Percentiles rank a stretch among this genome's conserved stretches.
These are phyloP conservation scores for Alethe diademata DNA, from an alignment of 2,113 vertebrate genomes.

Conservation along the genomic window DNA sequence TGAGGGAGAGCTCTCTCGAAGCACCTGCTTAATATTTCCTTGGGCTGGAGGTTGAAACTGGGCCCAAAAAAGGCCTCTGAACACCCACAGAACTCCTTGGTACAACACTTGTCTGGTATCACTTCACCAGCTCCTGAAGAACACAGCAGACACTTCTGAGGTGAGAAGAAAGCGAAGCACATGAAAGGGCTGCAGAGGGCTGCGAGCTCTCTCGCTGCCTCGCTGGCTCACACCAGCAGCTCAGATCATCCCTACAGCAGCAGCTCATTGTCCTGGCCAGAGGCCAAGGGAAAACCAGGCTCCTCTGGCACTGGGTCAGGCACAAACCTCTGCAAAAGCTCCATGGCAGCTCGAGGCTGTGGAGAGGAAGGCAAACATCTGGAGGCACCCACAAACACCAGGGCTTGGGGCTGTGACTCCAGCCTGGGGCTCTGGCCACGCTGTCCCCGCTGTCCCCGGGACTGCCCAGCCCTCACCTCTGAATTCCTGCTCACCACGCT, in stretches of 20 bases:
- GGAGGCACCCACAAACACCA: background rate
- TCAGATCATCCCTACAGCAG: background rate
- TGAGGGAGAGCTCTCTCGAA: background rate
- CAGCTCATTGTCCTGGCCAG: background rate
- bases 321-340: background rate
- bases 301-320: background rate
- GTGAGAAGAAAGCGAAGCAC: background rate
- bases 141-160: accelerated
- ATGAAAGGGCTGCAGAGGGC: background rate
- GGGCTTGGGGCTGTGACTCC: background rate
- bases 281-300: background rate
- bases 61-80: background rate
- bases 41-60: background rate
- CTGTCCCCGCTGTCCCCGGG: background rate
- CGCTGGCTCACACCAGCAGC: background rate
- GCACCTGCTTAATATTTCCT: background rate
- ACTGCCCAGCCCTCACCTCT: background rate
- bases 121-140: background rate
- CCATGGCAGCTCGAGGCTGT: background rate
- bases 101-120: background rate
- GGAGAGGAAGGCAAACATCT: background rate
- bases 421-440: accelerated
- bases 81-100: background rate
- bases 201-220: background rate
- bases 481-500: background rate